Evolutionary conservation across 2,888 invertebrate species (phyloP).

Genomic region (Pecten maximus): DNA sequence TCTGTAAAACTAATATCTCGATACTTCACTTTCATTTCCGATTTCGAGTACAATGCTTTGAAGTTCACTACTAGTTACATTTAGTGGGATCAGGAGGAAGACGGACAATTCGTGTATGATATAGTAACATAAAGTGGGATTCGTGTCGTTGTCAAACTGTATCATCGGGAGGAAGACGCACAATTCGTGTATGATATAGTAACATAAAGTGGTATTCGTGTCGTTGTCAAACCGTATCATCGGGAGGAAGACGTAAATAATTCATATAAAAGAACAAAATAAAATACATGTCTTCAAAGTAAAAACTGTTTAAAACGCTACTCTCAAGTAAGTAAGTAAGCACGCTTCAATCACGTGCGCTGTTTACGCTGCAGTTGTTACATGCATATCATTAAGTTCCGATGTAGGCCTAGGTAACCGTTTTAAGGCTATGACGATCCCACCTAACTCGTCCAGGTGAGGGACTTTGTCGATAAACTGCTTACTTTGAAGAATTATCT

Average conservation of each 20-base stretch:
- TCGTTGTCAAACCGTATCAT: neutral
- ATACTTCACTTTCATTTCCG: neutral
- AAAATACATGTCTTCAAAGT: neutral
- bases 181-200: too few relatives aligned
- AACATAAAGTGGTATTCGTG: too few relatives aligned
- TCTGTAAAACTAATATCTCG: neutral
- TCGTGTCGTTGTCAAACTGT: neutral
- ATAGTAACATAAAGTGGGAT: too few relatives aligned
- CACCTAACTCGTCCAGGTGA: neutral
- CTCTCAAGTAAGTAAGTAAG: neutral
- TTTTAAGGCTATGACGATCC: neutral
- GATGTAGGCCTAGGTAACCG: neutral
- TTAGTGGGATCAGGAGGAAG: neutral
- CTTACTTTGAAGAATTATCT: neutral
- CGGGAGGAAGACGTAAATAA: neutral
- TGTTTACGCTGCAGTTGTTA: neutral
- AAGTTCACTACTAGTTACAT: neutral
- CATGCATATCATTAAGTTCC: neutral
- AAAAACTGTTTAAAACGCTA: neutral
- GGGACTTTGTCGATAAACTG: neutral
- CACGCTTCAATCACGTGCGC: neutral
- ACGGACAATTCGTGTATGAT: too few relatives aligned
- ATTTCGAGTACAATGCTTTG: neutral
- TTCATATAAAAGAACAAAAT: neutral
- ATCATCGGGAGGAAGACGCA: too few relatives aligned